A percentile compares a stretch with the other conserved stretches of the same genome.
Conservation (phyloP, 2,888 invertebrate species). For the Balanococcus diminutus region DNA sequence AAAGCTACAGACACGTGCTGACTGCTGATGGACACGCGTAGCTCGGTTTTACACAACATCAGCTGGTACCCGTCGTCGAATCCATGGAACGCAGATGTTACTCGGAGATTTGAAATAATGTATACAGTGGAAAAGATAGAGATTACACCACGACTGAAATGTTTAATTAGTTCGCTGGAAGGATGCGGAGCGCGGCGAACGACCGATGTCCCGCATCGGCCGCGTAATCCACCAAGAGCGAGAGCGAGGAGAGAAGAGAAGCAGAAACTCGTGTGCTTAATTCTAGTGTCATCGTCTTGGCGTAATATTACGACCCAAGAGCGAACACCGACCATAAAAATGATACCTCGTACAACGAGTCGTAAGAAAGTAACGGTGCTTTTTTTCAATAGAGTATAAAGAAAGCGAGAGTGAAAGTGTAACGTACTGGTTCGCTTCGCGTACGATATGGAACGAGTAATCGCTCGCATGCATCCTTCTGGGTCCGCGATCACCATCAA, state of each 20-base stretch:
- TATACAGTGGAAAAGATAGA: background rate
- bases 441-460: conserved; percentile 44
- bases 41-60: background rate
- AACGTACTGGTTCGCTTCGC: conserved; percentile 51
- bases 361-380: conserved; percentile 50
- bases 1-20: background rate
- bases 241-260: background rate
- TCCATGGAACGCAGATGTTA: background rate
- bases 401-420: conserved; percentile 55
- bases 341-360: too few relatives aligned
- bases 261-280: background rate
- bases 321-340: background rate
- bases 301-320: background rate
- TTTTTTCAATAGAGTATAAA: conserved; percentile 8
- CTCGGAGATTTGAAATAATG: background rate
- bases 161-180: conserved; percentile 2
- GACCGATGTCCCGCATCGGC: background rate
- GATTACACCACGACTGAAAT: background rate
- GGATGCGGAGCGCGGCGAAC: background rate
- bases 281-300: background rate
- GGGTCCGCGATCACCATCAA: too few relatives aligned
- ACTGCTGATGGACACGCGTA: conserved; percentile 1
- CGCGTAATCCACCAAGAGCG: background rate
- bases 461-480: background rate
- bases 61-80: background rate